These are phyloP conservation scores for Champsocephalus gunnari DNA, from an alignment of 2,797 vertebrate genomes.

Conservation along the genomic window DNA sequence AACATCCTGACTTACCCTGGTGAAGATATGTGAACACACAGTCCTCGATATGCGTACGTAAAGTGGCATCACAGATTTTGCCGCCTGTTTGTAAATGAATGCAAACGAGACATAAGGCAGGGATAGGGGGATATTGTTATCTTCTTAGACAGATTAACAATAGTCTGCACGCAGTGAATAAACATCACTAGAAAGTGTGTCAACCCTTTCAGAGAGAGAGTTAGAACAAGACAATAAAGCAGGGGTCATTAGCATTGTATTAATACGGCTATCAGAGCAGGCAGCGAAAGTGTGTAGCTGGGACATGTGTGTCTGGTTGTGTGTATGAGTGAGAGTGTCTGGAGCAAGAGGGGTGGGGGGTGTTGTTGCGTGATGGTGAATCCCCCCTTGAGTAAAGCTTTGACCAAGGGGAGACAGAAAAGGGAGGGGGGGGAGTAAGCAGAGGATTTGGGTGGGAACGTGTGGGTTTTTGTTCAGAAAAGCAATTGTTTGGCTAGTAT, in stretches of 20 bases:
- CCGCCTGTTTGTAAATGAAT: slow-evolving; percentile 65
- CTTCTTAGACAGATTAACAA: slow-evolving; percentile 79
- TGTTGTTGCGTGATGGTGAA: slow-evolving; percentile 62
- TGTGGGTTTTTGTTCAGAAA: slow-evolving; percentile 27
- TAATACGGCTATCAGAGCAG: slow-evolving; percentile 75
- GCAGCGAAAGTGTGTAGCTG: slow-evolving; percentile 70
- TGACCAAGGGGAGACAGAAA: slow-evolving; percentile 66
- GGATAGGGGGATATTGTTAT: slow-evolving; percentile 70
- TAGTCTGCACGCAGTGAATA: slow-evolving; percentile 72
- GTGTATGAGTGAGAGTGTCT: slow-evolving; percentile 64
- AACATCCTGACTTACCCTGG: not conserved
- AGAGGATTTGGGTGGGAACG: slow-evolving; percentile 57
- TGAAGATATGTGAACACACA: slow-evolving; percentile 1
- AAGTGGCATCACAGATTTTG: slow-evolving; percentile 38
- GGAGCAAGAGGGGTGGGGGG: slow-evolving; percentile 21
- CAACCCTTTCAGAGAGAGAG: slow-evolving; percentile 62
- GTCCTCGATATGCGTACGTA: not conserved
- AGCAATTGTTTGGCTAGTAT: slow-evolving; percentile 63
- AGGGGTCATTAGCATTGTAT: slow-evolving; percentile 83
- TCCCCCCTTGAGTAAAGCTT: slow-evolving; percentile 62
- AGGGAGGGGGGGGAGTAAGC: slow-evolving; percentile 26
- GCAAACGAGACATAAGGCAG: slow-evolving; percentile 63
- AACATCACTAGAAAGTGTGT: slow-evolving; percentile 80
- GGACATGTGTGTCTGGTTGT: slow-evolving; percentile 55
- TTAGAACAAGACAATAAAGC: slow-evolving; percentile 75